Percentiles rank a stretch among this genome's conserved stretches.
These are phyloP conservation scores for Salvelinus sp. DNA, from an alignment of 2,113 vertebrate genomes.

Conservation along the genomic window DNA sequence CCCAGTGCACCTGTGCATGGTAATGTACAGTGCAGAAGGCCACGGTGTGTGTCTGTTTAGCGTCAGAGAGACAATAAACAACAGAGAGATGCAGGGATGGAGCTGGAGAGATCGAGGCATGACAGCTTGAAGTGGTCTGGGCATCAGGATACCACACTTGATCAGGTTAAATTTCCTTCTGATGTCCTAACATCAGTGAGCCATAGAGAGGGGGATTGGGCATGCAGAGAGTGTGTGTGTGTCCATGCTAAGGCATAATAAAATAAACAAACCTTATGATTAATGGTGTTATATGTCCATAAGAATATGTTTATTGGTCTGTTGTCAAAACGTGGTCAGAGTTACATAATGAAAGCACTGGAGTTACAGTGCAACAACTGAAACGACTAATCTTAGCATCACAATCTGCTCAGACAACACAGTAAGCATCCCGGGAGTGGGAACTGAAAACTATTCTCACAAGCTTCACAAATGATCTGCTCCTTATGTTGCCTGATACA, in stretches of 20 bases:
- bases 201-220: background rate
- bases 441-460: background rate
- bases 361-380: background rate
- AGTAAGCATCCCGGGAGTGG: background rate
- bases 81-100: background rate
- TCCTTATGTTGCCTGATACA: no score
- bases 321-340: no score
- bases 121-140: constrained; percentile 6
- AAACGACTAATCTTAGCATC: background rate
- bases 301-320: no score
- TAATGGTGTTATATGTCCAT: no score
- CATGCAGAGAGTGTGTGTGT: constrained; percentile 10
- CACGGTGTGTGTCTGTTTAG: background rate
- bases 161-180: constrained; percentile 17
- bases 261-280: background rate
- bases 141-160: background rate
- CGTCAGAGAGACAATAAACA: background rate
- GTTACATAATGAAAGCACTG: background rate
- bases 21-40: background rate
- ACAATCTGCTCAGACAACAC: background rate
- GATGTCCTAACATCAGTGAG: constrained; percentile 6
- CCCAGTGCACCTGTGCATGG: background rate
- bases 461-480: background rate
- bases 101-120: background rate
- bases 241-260: background rate